A percentile compares a stretch with the other conserved stretches of the same genome.
phyloP scores from a whole-genome alignment of 2,113 vertebrate genomes.

The Pseudorectes ferrugineus region DNA sequence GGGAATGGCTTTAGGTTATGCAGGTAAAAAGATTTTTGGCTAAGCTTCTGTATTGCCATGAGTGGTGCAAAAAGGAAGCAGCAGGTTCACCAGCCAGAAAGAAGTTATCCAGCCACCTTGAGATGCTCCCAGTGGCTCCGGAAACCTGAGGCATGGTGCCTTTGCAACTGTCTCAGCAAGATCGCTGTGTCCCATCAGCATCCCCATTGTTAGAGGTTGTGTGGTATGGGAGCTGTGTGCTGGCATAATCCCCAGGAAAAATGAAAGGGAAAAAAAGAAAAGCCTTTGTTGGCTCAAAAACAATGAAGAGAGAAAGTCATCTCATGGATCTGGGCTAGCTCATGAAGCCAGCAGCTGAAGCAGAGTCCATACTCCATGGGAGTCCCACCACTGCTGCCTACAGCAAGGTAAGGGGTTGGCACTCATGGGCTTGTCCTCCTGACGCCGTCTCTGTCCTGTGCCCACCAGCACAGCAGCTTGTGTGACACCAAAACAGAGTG shows the following conservation, averaged over 20 bases:
- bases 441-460: background rate
- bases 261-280: background rate
- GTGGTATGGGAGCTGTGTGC: background rate
- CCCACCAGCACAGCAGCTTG: fast-evolving
- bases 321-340: background rate
- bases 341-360: background rate
- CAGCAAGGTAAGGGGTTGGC: background rate
- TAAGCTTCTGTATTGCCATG: background rate
- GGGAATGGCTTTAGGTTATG: background rate
- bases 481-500: background rate
- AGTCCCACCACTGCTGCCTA: background rate
- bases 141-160: background rate
- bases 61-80: background rate
- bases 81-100: background rate
- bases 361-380: fast-evolving
- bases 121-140: background rate
- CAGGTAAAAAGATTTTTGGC: background rate
- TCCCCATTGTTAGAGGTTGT: background rate
- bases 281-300: background rate
- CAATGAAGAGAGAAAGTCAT: background rate
- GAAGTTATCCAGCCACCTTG: background rate
- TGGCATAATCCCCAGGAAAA: background rate
- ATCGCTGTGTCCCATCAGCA: fast-evolving
- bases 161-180: background rate
- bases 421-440: background rate